Conservation (phyloP, 2,797 vertebrate genomes). For the Acanthurus lineatus region DNA sequence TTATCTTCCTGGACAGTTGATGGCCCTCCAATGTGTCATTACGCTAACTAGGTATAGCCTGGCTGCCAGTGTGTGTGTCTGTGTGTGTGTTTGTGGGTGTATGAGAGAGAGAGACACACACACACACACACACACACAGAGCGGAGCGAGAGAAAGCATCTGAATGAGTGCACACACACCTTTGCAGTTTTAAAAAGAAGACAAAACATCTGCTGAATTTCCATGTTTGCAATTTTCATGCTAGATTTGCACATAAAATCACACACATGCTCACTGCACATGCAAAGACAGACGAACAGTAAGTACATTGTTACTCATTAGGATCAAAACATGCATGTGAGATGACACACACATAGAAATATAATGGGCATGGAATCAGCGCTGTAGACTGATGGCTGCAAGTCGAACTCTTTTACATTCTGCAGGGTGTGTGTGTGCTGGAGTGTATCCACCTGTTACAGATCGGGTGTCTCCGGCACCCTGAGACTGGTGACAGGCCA, state of each 20-base stretch:
- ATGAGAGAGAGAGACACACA: background rate
- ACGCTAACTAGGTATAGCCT: constrained; percentile 76
- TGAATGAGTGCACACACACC: constrained; percentile 23
- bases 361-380: constrained; percentile 38
- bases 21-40: constrained; percentile 80
- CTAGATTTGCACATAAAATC: background rate
- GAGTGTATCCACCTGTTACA: constrained; percentile 79
- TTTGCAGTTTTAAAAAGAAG: constrained; percentile 28
- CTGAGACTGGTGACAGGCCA: constrained; percentile 73
- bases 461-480: constrained; percentile 69
- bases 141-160: background rate
- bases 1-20: constrained; percentile 79
- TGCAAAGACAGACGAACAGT: constrained; percentile 20
- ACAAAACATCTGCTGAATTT: constrained; percentile 15
- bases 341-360: background rate
- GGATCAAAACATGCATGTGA: constrained; percentile 13
- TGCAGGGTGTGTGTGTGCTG: constrained; percentile 58
- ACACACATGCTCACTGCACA: background rate
- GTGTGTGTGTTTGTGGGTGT: constrained; percentile 32
- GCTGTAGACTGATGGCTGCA: constrained; percentile 62
- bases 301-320: constrained; percentile 39
- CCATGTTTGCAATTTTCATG: constrained; percentile 28
- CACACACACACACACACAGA: too few relatives aligned
- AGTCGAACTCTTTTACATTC: constrained; percentile 74
- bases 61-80: constrained; percentile 34